Conservation (phyloP, 2,888 invertebrate genomes). For the Leucania comma region DNA sequence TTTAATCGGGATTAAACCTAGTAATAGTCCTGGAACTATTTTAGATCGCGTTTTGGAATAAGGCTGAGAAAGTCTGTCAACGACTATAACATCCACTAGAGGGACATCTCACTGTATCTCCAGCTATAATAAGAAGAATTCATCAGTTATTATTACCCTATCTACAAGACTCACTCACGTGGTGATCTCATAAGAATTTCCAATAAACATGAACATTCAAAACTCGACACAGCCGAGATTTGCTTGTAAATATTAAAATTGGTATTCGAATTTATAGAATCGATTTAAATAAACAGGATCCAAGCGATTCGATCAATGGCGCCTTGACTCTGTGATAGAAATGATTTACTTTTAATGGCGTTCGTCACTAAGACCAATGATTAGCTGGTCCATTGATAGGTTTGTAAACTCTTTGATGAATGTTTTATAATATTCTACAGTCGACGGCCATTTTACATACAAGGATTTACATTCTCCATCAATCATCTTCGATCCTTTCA, state of each 20-base stretch:
- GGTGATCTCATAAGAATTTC: constrained; percentile 59
- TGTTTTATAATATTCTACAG: constrained; percentile 21
- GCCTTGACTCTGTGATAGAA: constrained; percentile 17
- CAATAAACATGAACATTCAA: constrained; percentile 43
- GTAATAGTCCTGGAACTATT: no score
- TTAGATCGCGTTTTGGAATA: no score
- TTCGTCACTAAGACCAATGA: constrained; percentile 12
- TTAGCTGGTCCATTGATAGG: constrained; percentile 9
- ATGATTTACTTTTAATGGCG: constrained; percentile 32
- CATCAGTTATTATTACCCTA: constrained; percentile 32
- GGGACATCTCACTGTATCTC: constrained; percentile 8
- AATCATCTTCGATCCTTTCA: constrained; percentile 12
- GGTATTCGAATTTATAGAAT: constrained; percentile 40
- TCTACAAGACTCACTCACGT: constrained; percentile 22
- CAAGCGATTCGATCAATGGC: constrained; percentile 24
- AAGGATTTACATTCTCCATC: constrained; percentile 16
- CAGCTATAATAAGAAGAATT: constrained; percentile 13
- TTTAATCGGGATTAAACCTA: no score
- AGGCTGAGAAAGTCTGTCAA: background rate
- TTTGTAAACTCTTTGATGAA: constrained; percentile 21
- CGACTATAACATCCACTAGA: background rate
- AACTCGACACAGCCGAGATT: constrained; percentile 26
- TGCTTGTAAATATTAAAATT: constrained; percentile 36
- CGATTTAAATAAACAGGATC: constrained; percentile 50
- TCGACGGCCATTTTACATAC: background rate